These are phyloP conservation scores for Danio rerio DNA, from an alignment of 2,113 vertebrate species.

Conservation along the genomic window GRCz12tu NC_133184.1:22184501-22185000, in stretches of 20 bases:
- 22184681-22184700: constrained; percentile 9
- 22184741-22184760: constrained; percentile 31
- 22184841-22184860: constrained; percentile 25
- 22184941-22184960: not conserved
- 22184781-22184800: constrained; percentile 48
- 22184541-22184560: not conserved
- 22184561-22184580: not conserved
- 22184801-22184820: constrained; percentile 37
- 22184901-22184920: not conserved
- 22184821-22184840: constrained; percentile 38
- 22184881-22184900: constrained; percentile 13
- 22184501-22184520: too few relatives aligned
- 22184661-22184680: not conserved
- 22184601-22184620: not conserved
- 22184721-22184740: not conserved
- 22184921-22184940: not conserved
- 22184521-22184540: too few relatives aligned
- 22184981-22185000: not conserved
- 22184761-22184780: constrained; percentile 24
- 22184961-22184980: not conserved
- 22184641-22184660: not conserved
- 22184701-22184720: constrained; percentile 12
- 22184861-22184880: not conserved
- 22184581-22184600: not conserved
- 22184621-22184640: not conserved